phyloP scores from a whole-genome alignment of 2,113 vertebrate species.

The Rattus rattus region DNA sequence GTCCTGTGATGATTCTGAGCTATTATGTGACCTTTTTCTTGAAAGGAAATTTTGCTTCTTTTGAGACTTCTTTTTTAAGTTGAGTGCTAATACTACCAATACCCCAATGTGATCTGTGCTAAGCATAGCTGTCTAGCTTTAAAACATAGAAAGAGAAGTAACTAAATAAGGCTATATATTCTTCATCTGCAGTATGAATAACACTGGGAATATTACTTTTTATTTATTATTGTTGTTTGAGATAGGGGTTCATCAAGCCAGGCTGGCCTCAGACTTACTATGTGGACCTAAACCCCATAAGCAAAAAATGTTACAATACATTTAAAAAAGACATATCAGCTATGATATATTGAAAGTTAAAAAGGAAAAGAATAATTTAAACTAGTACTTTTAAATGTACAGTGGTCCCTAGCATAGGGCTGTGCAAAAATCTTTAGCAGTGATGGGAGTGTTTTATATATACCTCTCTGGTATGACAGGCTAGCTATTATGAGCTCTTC shows the following conservation, averaged over 20 bases:
- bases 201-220: background rate
- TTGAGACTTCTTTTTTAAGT: conserved; percentile 31
- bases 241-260: background rate
- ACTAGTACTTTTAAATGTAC: background rate
- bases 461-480: background rate
- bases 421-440: background rate
- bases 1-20: conserved; percentile 40
- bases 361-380: background rate
- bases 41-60: conserved; percentile 43
- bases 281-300: background rate
- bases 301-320: background rate
- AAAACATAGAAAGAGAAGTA: conserved; percentile 48
- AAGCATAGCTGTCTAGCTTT: background rate
- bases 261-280: background rate
- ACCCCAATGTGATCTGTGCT: conserved; percentile 26
- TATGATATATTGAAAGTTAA: conserved; percentile 27
- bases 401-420: background rate
- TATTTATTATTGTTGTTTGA: background rate
- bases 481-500: background rate
- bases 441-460: background rate
- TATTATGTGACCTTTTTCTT: conserved; percentile 43
- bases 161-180: conserved; percentile 45
- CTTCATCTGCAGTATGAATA: conserved; percentile 9
- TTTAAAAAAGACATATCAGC: background rate
- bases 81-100: background rate